Evolutionary conservation across 64 coral and sea anemone species (phyloP).

Genomic region (Hydrozoanthus tunicans): DNA sequence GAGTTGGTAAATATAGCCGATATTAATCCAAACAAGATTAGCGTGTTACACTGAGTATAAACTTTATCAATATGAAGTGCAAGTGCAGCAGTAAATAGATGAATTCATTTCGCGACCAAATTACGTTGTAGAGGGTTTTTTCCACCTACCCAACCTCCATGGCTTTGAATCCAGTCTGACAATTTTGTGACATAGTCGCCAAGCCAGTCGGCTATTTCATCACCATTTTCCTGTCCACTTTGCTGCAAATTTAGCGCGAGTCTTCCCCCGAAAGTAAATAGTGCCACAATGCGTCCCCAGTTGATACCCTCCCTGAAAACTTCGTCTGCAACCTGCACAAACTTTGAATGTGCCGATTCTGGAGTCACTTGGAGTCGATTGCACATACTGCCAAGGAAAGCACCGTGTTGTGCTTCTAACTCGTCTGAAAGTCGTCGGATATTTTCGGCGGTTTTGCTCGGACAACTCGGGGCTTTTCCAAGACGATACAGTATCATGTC

Average conservation of each 20-base stretch:
- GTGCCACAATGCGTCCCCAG: constrained; percentile 90
- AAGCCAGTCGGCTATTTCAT: constrained; percentile 38
- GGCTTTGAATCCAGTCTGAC: constrained; percentile 35
- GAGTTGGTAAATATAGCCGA: too few species aligned
- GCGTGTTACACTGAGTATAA: background rate
- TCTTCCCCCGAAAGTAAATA: constrained; percentile 82
- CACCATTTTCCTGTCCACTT: constrained; percentile 13
- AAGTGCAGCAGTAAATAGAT: background rate
- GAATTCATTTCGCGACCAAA: background rate
- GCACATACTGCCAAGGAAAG: constrained; percentile 76
- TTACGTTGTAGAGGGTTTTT: background rate
- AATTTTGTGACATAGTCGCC: background rate
- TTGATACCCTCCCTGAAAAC: constrained; percentile 88
- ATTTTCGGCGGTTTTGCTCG: constrained; percentile 66
- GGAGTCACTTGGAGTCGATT: constrained; percentile 61
- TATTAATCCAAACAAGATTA: background rate
- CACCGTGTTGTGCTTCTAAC: constrained; percentile 70
- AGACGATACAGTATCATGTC: constrained; percentile 79
- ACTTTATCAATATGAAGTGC: background rate
- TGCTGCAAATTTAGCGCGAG: constrained; percentile 52
- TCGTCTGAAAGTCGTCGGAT: constrained; percentile 82
- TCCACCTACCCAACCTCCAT: constrained; percentile 39
- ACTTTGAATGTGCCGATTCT: constrained; percentile 74
- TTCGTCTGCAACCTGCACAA: constrained; percentile 90
- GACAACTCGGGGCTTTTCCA: constrained; percentile 53